Evolutionary conservation across 1,140 invertebrate species (phyloP).

Genomic region (Drosophila obscura): DNA sequence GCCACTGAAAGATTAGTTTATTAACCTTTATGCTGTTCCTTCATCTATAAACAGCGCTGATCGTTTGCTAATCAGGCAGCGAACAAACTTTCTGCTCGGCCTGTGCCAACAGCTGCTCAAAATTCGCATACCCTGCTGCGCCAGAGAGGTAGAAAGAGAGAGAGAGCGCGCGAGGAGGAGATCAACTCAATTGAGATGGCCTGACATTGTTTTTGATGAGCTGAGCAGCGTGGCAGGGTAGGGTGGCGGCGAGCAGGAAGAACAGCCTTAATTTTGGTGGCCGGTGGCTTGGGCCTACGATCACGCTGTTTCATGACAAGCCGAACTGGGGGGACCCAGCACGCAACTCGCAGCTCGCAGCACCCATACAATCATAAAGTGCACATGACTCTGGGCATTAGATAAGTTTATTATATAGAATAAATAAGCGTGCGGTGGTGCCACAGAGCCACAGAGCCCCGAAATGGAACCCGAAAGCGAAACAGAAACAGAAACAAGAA

Average conservation of each 20-base stretch:
- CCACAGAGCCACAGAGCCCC: conserved; percentile 3
- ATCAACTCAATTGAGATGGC: conserved; percentile 39
- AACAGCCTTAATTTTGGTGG: conserved; percentile 17
- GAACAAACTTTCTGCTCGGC: no score
- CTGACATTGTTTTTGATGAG: conserved; percentile 47
- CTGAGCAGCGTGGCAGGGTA: not conserved
- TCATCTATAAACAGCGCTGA: no score
- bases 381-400: conserved; percentile 62
- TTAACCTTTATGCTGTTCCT: no score
- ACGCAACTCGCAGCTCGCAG: conserved; percentile 15
- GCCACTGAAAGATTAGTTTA: no score
- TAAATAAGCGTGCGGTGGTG: conserved; percentile 59
- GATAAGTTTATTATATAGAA: conserved; percentile 75
- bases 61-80: no score
- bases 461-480: no score
- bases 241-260: not conserved
- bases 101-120: no score
- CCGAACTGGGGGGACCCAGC: conserved; percentile 17
- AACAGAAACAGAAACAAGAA: not conserved
- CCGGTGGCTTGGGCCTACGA: conserved; percentile 10
- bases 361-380: conserved; percentile 23
- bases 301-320: conserved; percentile 38
- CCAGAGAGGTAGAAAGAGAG: not conserved
- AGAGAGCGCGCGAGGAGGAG: not conserved
- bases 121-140: not conserved